phyloP scores from a whole-genome alignment of 2,797 vertebrate species.

The Leptodactylus fallax region DNA sequence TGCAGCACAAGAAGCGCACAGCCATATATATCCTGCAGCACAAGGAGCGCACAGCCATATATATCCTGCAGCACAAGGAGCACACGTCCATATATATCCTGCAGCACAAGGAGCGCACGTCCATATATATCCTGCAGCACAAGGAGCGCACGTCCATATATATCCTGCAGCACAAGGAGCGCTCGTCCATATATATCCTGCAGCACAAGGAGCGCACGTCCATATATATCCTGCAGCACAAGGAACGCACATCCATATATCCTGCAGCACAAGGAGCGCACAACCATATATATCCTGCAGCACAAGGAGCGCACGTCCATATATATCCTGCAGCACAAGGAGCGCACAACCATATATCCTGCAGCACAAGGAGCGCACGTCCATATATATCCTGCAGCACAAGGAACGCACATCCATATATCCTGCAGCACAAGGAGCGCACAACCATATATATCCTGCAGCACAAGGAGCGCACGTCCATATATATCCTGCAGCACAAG shows the following conservation, averaged over 20 bases:
- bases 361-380: neutral
- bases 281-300: no score
- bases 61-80: neutral
- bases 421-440: neutral
- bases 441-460: neutral
- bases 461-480: neutral
- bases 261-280: constrained; percentile 73
- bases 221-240: neutral
- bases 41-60: neutral
- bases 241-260: constrained; percentile 67
- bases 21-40: no score
- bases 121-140: neutral
- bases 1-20: neutral
- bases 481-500: neutral
- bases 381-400: neutral
- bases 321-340: neutral
- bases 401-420: neutral
- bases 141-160: neutral
- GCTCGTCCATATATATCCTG: neutral
- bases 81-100: neutral
- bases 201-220: neutral
- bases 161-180: neutral
- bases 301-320: no score
- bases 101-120: neutral
- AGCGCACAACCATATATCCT: neutral